These are phyloP conservation scores for Hippopotamyrus pictus DNA, from an alignment of 2,797 vertebrate species.

Conservation along the genomic window DNA sequence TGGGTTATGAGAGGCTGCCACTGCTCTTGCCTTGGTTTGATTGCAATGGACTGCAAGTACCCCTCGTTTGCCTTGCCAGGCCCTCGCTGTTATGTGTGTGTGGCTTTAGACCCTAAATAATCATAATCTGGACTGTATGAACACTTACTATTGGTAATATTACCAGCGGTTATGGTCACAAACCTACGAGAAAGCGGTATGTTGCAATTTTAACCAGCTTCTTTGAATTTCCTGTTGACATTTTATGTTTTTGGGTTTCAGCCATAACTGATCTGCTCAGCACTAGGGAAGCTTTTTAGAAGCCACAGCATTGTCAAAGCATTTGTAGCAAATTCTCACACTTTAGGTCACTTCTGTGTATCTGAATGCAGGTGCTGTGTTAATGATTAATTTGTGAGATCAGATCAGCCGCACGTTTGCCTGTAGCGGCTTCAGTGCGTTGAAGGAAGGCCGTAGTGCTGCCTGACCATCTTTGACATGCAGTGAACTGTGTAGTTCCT, in stretches of 20 bases:
- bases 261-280: background rate
- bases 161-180: slow-evolving; percentile 84
- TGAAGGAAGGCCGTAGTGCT: background rate
- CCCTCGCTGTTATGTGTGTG: slow-evolving; percentile 69
- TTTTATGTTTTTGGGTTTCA: slow-evolving; percentile 47
- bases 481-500: background rate
- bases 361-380: background rate
- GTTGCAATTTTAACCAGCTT: slow-evolving; percentile 89
- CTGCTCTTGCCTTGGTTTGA: slow-evolving; percentile 46
- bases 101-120: slow-evolving; percentile 80
- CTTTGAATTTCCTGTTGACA: slow-evolving; percentile 71
- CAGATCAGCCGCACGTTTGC: background rate
- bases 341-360: background rate
- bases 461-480: background rate
- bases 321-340: background rate
- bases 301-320: background rate
- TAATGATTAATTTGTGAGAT: background rate
- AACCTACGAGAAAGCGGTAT: slow-evolving; percentile 97
- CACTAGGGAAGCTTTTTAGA: background rate
- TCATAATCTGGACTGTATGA: slow-evolving; percentile 89
- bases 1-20: slow-evolving; percentile 42
- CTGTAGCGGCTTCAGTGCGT: background rate
- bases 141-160: slow-evolving; percentile 87
- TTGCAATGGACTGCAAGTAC: slow-evolving; percentile 63
- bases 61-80: slow-evolving; percentile 77